phyloP scores from a whole-genome alignment of 2,888 invertebrate species.

The Acleris emargana region DNA sequence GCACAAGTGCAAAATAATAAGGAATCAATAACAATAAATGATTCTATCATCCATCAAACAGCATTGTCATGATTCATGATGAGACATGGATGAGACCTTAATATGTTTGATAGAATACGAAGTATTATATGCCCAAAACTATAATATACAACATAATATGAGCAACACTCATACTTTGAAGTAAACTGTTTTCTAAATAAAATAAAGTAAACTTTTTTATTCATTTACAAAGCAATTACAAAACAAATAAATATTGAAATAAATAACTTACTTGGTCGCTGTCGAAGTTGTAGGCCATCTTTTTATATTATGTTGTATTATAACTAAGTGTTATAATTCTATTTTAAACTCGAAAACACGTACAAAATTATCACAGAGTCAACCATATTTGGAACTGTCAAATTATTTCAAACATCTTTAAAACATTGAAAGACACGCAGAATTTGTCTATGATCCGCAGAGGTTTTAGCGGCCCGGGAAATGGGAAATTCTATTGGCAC shows the following conservation, averaged over 20 bases:
- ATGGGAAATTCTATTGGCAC: slow-evolving; percentile 70
- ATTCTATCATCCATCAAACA: too few relatives aligned
- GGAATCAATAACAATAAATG: too few relatives aligned
- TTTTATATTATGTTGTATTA: slow-evolving; percentile 40
- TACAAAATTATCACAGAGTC: slow-evolving; percentile 55
- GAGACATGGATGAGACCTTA: too few relatives aligned
- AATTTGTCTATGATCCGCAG: slow-evolving; percentile 42
- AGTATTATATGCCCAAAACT: too few relatives aligned
- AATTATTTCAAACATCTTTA: slow-evolving; percentile 31
- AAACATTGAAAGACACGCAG: not conserved
- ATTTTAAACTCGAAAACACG: slow-evolving; percentile 46
- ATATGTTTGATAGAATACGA: too few relatives aligned
- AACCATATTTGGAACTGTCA: slow-evolving; percentile 43
- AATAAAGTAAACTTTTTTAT: too few relatives aligned
- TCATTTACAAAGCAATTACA: not conserved
- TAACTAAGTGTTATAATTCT: too few relatives aligned
- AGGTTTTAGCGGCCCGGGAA: slow-evolving; percentile 52
- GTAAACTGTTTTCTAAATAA: too few relatives aligned
- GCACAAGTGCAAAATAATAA: too few relatives aligned
- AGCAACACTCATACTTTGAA: too few relatives aligned
- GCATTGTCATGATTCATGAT: too few relatives aligned
- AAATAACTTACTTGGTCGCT: slow-evolving; percentile 70
- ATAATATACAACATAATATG: too few relatives aligned
- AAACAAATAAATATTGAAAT: not conserved
- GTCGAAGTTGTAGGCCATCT: slow-evolving; percentile 75